A percentile compares a stretch with the other conserved stretches of the same genome.
Evolutionary conservation across 2,113 vertebrate genomes (phyloP).

Genomic region (Silurus asotus): DNA sequence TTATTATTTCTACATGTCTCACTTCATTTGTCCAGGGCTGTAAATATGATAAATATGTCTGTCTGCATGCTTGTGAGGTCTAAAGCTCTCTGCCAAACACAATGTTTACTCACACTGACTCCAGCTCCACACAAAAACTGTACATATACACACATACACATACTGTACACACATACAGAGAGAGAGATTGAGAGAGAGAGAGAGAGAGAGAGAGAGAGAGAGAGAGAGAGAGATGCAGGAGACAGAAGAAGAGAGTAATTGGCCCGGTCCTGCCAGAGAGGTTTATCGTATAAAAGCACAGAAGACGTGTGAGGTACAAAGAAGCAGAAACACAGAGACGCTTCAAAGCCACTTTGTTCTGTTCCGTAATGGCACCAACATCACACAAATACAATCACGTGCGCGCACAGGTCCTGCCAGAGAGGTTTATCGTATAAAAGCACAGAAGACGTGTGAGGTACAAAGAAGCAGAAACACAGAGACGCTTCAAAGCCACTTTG

Average conservation of each 20-base stretch:
- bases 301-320: slow-evolving; percentile 14
- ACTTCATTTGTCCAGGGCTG: background rate
- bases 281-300: slow-evolving; percentile 21
- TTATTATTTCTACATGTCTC: background rate
- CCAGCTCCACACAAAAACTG: background rate
- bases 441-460: slow-evolving; percentile 11
- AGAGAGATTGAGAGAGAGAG: too few species aligned
- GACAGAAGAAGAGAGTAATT: background rate
- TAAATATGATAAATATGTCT: background rate
- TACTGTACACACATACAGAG: background rate
- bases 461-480: slow-evolving; percentile 16
- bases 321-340: slow-evolving; percentile 9
- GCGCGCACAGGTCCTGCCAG: background rate
- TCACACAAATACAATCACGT: background rate
- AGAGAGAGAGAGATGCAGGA: too few species aligned
- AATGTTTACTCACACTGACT: slow-evolving; percentile 3
- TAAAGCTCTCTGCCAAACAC: background rate
- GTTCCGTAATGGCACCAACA: background rate
- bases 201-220: slow-evolving; percentile 2
- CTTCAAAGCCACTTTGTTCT: slow-evolving; percentile 32
- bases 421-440: slow-evolving; percentile 26
- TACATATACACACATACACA: background rate
- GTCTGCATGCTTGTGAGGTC: background rate
- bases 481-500: slow-evolving; percentile 28
- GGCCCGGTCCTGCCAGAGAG: background rate